phyloP scores from a whole-genome alignment of 2,888 invertebrate genomes.

The Crematogaster levior region DNA sequence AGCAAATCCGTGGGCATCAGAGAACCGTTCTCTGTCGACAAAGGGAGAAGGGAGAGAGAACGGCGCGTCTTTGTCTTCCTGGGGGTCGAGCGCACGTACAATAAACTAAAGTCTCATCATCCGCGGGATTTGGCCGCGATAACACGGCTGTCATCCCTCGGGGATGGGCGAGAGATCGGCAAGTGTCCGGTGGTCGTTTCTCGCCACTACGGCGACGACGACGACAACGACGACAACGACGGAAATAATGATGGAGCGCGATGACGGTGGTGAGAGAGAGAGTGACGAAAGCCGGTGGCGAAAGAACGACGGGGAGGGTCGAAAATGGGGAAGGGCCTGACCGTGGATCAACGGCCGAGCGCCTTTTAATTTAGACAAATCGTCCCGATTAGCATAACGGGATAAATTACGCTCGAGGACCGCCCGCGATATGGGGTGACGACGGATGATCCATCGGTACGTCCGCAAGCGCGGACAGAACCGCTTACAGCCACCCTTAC shows the following conservation, averaged over 20 bases:
- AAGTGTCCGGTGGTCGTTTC: constrained; percentile 52
- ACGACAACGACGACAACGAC: constrained; percentile 28
- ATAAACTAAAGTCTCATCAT: constrained; percentile 86
- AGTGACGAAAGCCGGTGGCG: constrained; percentile 49
- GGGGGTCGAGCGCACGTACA: constrained; percentile 78
- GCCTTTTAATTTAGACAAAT: constrained; percentile 86
- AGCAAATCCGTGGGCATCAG: constrained; percentile 73
- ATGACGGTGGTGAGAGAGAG: constrained; percentile 38
- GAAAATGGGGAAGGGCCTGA: constrained; percentile 73
- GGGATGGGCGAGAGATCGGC: constrained; percentile 34
- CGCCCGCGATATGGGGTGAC: constrained; percentile 78
- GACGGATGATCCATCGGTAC: constrained; percentile 72
- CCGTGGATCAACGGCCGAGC: constrained; percentile 75
- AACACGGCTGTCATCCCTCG: constrained; percentile 80
- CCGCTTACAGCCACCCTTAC: constrained; percentile 55
- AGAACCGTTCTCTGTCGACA: constrained; percentile 49
- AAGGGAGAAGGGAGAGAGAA: background rate
- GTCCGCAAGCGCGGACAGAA: constrained; percentile 64
- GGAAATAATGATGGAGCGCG: constrained; percentile 64
- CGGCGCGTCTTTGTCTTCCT: constrained; percentile 67
- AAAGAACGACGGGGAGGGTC: constrained; percentile 51
- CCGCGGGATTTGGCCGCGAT: constrained; percentile 84
- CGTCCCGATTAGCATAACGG: constrained; percentile 86
- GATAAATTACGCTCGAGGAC: constrained; percentile 84
- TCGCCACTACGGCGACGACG: constrained; percentile 33